Percentiles rank a stretch among this genome's conserved stretches.
Evolutionary conservation across 2,888 invertebrate genomes (phyloP).

Genomic region (Stenurella melanura): DNA sequence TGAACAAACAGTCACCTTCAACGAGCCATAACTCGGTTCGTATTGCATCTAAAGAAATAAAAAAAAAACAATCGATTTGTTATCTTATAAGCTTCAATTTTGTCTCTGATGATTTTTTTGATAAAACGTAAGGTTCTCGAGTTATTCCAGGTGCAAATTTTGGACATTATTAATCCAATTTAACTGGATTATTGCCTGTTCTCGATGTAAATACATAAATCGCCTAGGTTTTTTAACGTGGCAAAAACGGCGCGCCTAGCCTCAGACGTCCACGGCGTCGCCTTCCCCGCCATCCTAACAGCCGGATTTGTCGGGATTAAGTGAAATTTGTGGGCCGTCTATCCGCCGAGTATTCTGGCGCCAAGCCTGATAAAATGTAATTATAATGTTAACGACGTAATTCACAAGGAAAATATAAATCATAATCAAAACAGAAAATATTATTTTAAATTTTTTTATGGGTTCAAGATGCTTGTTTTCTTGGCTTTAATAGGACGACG

Average conservation of each 20-base stretch:
- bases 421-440: slow-evolving; percentile 20
- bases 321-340: slow-evolving; percentile 17
- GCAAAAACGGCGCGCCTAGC: neutral
- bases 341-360: slow-evolving; percentile 8
- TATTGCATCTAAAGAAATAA: no score
- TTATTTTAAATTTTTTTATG: slow-evolving; percentile 19
- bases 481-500: neutral
- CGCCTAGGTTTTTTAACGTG: neutral
- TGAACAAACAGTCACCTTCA: no score
- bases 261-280: slow-evolving; percentile 1
- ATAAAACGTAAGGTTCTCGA: no score
- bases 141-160: no score
- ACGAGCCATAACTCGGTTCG: no score
- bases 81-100: no score
- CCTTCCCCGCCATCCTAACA: neutral
- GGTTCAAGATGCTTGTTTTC: neutral
- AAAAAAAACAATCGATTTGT: no score
- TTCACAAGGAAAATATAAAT: slow-evolving; percentile 25
- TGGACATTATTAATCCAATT: no score
- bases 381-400: slow-evolving; percentile 30
- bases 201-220: slow-evolving; percentile 1
- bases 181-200: no score
- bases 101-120: no score
- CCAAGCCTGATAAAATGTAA: slow-evolving; percentile 26
- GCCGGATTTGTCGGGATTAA: slow-evolving; percentile 22